Percentiles rank a stretch among this genome's conserved stretches.
Conservation (phyloP, 2,113 vertebrate species). For the Entomyzon cyanotis region DNA sequence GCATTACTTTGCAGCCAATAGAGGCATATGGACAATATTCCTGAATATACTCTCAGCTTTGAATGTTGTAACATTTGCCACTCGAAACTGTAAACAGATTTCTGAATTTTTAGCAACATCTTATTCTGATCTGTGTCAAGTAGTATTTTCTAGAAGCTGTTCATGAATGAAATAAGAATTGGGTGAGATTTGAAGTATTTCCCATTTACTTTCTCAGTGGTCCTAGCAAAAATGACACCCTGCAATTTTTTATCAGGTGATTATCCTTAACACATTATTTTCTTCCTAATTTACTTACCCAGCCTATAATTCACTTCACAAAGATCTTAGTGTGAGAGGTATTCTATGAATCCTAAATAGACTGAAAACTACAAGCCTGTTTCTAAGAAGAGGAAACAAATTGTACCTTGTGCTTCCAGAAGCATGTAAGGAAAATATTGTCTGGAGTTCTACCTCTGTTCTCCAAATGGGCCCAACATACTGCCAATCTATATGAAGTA, state of each 20-base stretch:
- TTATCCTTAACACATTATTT: neutral
- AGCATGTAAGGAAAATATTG: neutral
- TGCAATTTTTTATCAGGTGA: constrained; percentile 2
- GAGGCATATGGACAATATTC: constrained; percentile 70
- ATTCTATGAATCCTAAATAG: neutral
- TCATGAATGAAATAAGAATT: constrained; percentile 3
- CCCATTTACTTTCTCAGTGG: neutral
- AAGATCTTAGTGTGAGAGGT: neutral
- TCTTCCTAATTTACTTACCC: constrained; percentile 10
- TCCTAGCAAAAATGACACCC: neutral
- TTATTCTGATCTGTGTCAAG: neutral
- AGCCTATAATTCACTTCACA: neutral
- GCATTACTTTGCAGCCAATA: constrained; percentile 62
- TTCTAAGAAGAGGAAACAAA: neutral
- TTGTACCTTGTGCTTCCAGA: neutral
- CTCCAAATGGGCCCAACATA: neutral
- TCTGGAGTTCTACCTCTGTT: neutral
- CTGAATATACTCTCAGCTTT: constrained; percentile 40
- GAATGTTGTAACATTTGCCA: constrained; percentile 64
- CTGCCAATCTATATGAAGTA: neutral
- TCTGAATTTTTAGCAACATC: constrained; percentile 56
- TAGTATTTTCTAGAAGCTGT: neutral
- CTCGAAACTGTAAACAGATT: constrained; percentile 54
- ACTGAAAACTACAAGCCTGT: neutral
- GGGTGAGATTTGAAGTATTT: neutral